Base-by-base conservation (phyloP, 2,113 vertebrate genomes). In the Anhinga rufa region DNA sequence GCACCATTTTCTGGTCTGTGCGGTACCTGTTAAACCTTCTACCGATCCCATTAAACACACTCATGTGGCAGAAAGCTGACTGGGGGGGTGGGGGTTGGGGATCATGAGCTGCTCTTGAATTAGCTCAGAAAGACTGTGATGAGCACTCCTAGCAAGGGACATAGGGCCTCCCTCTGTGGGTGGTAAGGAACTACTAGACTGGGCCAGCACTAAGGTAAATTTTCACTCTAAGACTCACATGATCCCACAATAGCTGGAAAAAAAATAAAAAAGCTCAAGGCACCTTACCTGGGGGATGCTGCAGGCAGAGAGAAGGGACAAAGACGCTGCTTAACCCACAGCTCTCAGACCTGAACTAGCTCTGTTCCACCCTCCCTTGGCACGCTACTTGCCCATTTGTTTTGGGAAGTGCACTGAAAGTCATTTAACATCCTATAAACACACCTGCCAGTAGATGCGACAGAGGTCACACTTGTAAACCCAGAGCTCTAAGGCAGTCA, bases 351-450 rank as follows among this genome's bases (percentile, higher is more conserved):
- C 61, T 48, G 8, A 48, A 19, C 25, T 55, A 76, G 24, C 19
- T 82, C 34, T 82, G 25, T 49, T 71, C 19, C 49, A n/a, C 17
- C 18, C 10, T 76, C 48, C 16, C 46, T 64, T 82, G 6, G 10
- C 54, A 70, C 0, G 0, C 14, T 36, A 25, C 51, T 65, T 86
- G 49, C 14, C 7, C 0, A 0, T 36, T 79, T 82, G 46, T 49
- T 88, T 86, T 48, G n/a, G 22, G 54, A 94, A 92, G 66, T 26
- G 38, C 32, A 29, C n/a, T 28, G 29, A 6, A 74, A 77, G 58
- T 69, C 36, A 51, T 65, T 89, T 61, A 71, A 49, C 42, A 61
- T 40, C 48, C 57, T 28, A 25, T 40, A 89, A 86, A 85, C 19
- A 68, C 29, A 38, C n/a, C 48, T 82, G 49, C 44, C 81, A n/a